Evolutionary conservation across 2,797 vertebrate genomes (phyloP).

Genomic region (Glyptemys insculpta): DNA sequence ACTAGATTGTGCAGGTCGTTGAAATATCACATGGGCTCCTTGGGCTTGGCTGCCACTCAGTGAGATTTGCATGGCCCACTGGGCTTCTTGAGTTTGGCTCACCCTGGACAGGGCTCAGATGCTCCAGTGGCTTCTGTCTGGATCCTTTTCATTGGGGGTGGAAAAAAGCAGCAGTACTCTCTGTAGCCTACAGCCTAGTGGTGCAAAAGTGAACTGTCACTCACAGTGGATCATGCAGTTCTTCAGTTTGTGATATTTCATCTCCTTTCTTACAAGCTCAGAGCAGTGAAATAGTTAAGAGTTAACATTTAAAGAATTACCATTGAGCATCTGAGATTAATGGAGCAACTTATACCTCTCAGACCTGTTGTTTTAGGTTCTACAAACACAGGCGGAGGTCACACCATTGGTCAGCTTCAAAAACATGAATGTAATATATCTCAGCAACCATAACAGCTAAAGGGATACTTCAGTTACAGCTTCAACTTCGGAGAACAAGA

Average conservation of each 20-base stretch:
- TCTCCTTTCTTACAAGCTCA: background rate
- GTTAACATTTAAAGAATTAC: background rate
- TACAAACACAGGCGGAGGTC: background rate
- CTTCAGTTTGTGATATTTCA: background rate
- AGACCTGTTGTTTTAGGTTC: background rate
- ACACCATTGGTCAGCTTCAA: background rate
- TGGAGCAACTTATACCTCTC: background rate
- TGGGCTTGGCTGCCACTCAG: rapidly evolving
- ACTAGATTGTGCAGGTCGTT: rapidly evolving
- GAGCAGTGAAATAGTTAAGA: background rate
- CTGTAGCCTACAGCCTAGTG: background rate
- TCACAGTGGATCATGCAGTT: background rate
- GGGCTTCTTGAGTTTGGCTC: background rate
- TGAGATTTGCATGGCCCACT: background rate
- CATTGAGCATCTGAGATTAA: background rate
- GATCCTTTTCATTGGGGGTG: background rate
- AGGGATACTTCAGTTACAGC: slow-evolving; percentile 10
- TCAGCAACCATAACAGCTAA: background rate
- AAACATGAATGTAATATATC: background rate
- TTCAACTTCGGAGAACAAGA: background rate
- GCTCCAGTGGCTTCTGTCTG: background rate
- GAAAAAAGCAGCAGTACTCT: background rate
- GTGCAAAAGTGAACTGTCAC: background rate
- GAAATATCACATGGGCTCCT: rapidly evolving
- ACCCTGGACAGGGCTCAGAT: background rate